Conservation (phyloP, 2,113 vertebrate genomes). For the Phylloscopus trochilus region DNA sequence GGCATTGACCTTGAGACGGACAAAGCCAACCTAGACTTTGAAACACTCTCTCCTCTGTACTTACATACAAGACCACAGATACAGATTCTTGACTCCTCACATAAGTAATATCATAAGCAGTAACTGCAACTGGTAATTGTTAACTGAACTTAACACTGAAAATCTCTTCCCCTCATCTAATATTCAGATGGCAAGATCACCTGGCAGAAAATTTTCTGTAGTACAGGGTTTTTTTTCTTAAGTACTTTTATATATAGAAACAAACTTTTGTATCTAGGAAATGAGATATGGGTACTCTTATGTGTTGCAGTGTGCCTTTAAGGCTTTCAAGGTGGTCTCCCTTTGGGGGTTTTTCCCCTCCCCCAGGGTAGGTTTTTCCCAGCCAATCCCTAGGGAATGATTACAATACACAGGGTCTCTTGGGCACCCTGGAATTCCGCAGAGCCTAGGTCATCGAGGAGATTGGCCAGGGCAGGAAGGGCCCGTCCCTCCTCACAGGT, state of each 20-base stretch:
- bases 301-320: too few species aligned
- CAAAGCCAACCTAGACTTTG: background rate
- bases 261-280: background rate
- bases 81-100: background rate
- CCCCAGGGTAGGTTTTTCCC: too few species aligned
- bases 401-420: too few species aligned
- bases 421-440: too few species aligned
- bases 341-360: too few species aligned
- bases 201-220: background rate
- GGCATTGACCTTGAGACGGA: background rate
- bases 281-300: background rate
- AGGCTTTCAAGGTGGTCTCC: too few species aligned
- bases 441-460: too few species aligned
- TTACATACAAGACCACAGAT: background rate
- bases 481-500: too few species aligned
- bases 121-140: background rate
- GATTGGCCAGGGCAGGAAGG: too few species aligned
- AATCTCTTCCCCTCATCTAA: background rate
- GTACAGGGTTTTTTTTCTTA: background rate
- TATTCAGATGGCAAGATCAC: background rate
- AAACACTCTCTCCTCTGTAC: background rate
- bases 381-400: too few species aligned
- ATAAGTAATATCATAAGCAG: background rate
- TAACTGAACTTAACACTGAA: background rate
- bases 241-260: background rate